These are phyloP conservation scores for Saimiri boliviensis DNA, from an alignment of 2,113 vertebrate genomes.

Conservation along the genomic window DNA sequence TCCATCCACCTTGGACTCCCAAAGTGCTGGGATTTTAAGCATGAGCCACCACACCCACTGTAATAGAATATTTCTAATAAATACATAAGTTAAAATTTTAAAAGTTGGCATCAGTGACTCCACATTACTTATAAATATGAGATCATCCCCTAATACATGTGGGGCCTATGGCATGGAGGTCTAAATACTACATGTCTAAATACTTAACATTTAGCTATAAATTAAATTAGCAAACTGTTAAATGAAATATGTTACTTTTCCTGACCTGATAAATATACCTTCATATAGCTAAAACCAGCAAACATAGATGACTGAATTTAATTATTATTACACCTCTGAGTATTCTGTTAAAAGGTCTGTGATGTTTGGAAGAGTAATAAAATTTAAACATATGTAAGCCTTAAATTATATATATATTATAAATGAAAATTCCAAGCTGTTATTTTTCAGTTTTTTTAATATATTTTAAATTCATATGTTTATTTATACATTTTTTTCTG, in stretches of 20 bases:
- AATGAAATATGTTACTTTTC: background rate
- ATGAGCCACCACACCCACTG: background rate
- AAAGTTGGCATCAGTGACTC: background rate
- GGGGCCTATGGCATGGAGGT: background rate
- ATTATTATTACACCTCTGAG: background rate
- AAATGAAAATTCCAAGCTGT: background rate
- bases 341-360: background rate
- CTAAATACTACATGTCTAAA: background rate
- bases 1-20: background rate
- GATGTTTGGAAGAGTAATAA: background rate
- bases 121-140: background rate
- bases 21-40: background rate
- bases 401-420: background rate
- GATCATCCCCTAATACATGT: background rate
- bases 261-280: background rate
- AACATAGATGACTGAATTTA: slow-evolving; percentile 14
- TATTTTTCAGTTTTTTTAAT: background rate
- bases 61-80: background rate
- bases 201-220: background rate
- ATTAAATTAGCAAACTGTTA: background rate
- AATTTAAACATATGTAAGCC: background rate
- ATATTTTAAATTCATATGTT: background rate
- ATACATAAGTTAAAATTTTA: background rate
- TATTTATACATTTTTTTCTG: background rate
- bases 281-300: background rate